These are phyloP conservation scores for Operophtera brumata DNA, from an alignment of 2,888 invertebrate species.

Conservation along the genomic window DNA sequence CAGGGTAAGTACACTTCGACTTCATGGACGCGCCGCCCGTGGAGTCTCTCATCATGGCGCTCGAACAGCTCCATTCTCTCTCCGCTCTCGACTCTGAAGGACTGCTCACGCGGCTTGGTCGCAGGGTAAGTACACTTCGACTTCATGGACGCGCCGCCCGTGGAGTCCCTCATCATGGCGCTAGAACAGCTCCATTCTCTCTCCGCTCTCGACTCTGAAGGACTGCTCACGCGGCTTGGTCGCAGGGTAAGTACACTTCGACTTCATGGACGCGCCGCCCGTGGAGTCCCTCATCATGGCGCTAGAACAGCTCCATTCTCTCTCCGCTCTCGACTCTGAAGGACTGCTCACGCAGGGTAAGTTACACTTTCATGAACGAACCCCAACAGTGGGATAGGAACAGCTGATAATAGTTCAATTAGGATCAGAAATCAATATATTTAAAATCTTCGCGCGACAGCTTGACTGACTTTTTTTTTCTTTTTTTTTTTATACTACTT, in stretches of 20 bases:
- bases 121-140: conserved; percentile 93
- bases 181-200: conserved; percentile 97
- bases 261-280: conserved; percentile 99
- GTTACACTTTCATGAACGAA: too few species aligned
- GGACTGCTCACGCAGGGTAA: conserved; percentile 93
- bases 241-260: conserved; percentile 91
- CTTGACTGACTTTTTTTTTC: too few species aligned
- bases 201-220: conserved; percentile 97
- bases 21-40: conserved; percentile 99
- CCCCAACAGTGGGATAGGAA: neutral
- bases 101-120: conserved; percentile 88
- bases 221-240: conserved; percentile 90
- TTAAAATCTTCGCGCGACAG: too few species aligned
- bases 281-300: conserved; percentile 99
- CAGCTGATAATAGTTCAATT: too few species aligned
- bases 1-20: conserved; percentile 92
- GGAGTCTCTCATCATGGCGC: conserved; percentile 97
- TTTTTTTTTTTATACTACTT: too few species aligned
- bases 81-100: conserved; percentile 98
- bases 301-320: conserved; percentile 97
- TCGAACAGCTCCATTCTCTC: conserved; percentile 97
- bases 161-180: conserved; percentile 98
- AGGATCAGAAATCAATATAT: too few species aligned
- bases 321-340: conserved; percentile 97
- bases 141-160: conserved; percentile 99